Evolutionary conservation across 2,888 invertebrate species (phyloP).

Genomic region (Lasioglossum oenotherae): DNA sequence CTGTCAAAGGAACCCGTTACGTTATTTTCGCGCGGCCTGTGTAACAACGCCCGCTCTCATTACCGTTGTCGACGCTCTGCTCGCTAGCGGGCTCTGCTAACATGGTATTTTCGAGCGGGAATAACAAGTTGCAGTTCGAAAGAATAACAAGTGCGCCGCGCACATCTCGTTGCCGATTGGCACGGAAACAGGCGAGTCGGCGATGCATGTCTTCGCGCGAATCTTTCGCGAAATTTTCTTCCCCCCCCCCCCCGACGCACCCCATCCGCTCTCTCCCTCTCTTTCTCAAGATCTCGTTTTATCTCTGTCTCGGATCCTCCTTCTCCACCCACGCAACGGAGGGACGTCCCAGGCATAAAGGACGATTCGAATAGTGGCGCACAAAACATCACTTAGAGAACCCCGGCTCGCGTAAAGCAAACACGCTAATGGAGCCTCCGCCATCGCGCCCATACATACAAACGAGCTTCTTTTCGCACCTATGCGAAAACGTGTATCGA

Average conservation of each 20-base stretch:
- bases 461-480: slow-evolving; percentile 71
- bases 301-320: not conserved
- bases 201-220: not conserved
- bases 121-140: slow-evolving; percentile 38
- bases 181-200: slow-evolving; percentile 13
- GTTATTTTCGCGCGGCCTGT: not conserved
- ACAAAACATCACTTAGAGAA: slow-evolving; percentile 83
- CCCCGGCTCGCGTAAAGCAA: slow-evolving; percentile 77
- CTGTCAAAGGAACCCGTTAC: slow-evolving; percentile 26
- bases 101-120: slow-evolving; percentile 17
- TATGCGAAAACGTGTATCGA: slow-evolving; percentile 62
- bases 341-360: slow-evolving; percentile 68
- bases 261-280: not conserved
- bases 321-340: not conserved
- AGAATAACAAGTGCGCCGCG: slow-evolving; percentile 51
- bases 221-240: slow-evolving; percentile 53
- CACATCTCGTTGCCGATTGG: slow-evolving; percentile 26
- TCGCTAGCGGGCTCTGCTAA: not conserved
- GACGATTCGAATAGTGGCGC: slow-evolving; percentile 76
- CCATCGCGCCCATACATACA: slow-evolving; percentile 55
- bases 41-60: slow-evolving; percentile 35
- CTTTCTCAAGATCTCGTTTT: not conserved
- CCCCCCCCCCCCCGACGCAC: not conserved
- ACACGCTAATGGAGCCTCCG: slow-evolving; percentile 82
- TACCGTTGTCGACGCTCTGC: slow-evolving; percentile 16